phyloP scores from a whole-genome alignment of 2,888 invertebrate species.

The Parnassius smintheus region DNA sequence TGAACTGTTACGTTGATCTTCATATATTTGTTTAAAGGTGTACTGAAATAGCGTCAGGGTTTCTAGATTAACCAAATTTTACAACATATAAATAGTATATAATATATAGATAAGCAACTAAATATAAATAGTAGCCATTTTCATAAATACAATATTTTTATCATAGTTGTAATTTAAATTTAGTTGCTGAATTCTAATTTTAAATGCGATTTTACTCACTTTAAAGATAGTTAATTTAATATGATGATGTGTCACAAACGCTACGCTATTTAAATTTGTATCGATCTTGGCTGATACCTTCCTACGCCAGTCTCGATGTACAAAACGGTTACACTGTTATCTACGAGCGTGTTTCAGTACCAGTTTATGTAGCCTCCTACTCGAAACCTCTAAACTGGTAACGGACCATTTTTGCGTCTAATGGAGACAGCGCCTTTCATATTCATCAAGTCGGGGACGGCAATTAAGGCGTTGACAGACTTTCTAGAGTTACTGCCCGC shows the following conservation, averaged over 20 bases:
- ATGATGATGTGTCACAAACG: background rate
- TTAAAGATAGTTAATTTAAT: no score
- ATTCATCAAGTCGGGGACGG: slow-evolving; percentile 42
- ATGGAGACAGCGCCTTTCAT: slow-evolving; percentile 38
- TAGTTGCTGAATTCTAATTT: no score
- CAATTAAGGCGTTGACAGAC: slow-evolving; percentile 63
- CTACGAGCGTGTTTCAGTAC: slow-evolving; percentile 19
- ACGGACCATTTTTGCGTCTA: slow-evolving; percentile 29
- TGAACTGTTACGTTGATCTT: no score
- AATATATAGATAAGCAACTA: no score
- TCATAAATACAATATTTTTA: no score
- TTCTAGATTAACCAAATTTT: no score
- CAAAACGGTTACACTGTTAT: slow-evolving; percentile 23
- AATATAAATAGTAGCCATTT: no score
- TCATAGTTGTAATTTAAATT: no score
- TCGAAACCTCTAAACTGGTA: slow-evolving; percentile 18
- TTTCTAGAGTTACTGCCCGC: slow-evolving; percentile 60
- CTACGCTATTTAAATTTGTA: slow-evolving; percentile 21
- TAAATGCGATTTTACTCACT: no score
- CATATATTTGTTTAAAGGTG: no score
- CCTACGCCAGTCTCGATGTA: slow-evolving; percentile 18
- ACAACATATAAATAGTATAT: no score
- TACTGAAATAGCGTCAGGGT: no score
- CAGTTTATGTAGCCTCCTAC: slow-evolving; percentile 18
- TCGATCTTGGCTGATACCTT: slow-evolving; percentile 19